Conservation (phyloP, 2,797 vertebrate species). For the Ctenopoma kingsleyae region DNA sequence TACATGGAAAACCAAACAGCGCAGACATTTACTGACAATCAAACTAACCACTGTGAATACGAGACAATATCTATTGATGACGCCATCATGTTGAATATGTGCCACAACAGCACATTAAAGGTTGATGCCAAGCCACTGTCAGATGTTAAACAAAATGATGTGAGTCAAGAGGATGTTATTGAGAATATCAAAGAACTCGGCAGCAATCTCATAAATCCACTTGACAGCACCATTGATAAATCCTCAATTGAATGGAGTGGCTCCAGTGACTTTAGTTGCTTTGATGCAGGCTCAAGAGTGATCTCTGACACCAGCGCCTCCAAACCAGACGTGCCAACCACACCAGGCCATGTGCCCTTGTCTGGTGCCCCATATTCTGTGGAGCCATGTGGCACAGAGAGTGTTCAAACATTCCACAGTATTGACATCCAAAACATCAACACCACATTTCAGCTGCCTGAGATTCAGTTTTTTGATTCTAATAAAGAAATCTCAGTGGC, state of each 20-base stretch:
- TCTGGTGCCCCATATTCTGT: conserved; percentile 54
- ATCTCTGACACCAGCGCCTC: conserved; percentile 72
- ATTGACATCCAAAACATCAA: conserved; percentile 88
- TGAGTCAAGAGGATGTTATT: conserved; percentile 50
- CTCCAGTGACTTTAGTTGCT: conserved; percentile 69
- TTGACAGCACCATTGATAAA: conserved; percentile 70
- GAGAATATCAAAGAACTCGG: conserved; percentile 65
- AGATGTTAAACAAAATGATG: conserved; percentile 47
- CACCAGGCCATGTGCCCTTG: conserved; percentile 55
- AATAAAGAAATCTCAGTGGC: conserved; percentile 80
- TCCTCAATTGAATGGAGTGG: conserved; percentile 77
- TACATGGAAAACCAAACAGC: conserved; percentile 78
- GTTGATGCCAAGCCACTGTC: conserved; percentile 59
- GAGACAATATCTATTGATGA: conserved; percentile 88
- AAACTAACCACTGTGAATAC: conserved; percentile 85
- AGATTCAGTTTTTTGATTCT: conserved; percentile 86
- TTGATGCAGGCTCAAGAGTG: conserved; percentile 60
- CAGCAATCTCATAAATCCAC: conserved; percentile 74
- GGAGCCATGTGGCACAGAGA: conserved; percentile 66
- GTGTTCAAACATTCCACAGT: conserved; percentile 78
- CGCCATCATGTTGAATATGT: conserved; percentile 89
- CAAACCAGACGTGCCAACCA: conserved; percentile 68
- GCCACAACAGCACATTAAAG: conserved; percentile 82
- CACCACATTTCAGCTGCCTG: conserved; percentile 87
- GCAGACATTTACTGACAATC: conserved; percentile 79